Evolutionary conservation across 1,140 invertebrate genomes (phyloP).

Genomic region (Drosophila subpulchrella): DNA sequence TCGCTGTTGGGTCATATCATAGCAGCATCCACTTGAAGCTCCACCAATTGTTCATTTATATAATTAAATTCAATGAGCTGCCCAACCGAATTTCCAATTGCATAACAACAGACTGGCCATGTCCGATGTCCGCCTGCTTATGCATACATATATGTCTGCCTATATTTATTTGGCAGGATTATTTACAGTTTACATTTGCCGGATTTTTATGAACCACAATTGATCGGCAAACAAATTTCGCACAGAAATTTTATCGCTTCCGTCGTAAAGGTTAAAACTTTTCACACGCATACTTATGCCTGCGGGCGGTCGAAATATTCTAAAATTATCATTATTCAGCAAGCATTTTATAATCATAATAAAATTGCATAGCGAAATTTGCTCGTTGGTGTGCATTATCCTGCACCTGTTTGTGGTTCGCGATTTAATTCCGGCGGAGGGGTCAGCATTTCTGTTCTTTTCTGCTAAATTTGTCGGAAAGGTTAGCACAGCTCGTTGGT

Average conservation of each 20-base stretch:
- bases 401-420: constrained; percentile 16
- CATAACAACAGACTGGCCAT: constrained; percentile 9
- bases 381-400: constrained; percentile 15
- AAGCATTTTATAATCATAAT: constrained; percentile 45
- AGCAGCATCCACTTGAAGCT: constrained; percentile 26
- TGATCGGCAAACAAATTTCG: constrained; percentile 55
- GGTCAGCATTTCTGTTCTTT: constrained; percentile 1
- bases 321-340: constrained; percentile 29
- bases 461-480: constrained; percentile 12
- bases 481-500: neutral
- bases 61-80: constrained; percentile 71
- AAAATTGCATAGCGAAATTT: constrained; percentile 18
- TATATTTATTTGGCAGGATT: constrained; percentile 12
- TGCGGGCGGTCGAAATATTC: neutral
- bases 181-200: constrained; percentile 36
- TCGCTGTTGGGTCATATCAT: constrained; percentile 15
- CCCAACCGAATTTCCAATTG: constrained; percentile 26
- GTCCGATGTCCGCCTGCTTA: neutral
- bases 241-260: constrained; percentile 51
- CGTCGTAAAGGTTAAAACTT: constrained; percentile 28
- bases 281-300: too few relatives aligned
- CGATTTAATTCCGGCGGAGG: neutral
- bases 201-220: constrained; percentile 40
- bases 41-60: constrained; percentile 67
- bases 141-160: constrained; percentile 5